Evolutionary conservation across 2,797 vertebrate species (phyloP).

Genomic region (Melanotaenia boesemani): DNA sequence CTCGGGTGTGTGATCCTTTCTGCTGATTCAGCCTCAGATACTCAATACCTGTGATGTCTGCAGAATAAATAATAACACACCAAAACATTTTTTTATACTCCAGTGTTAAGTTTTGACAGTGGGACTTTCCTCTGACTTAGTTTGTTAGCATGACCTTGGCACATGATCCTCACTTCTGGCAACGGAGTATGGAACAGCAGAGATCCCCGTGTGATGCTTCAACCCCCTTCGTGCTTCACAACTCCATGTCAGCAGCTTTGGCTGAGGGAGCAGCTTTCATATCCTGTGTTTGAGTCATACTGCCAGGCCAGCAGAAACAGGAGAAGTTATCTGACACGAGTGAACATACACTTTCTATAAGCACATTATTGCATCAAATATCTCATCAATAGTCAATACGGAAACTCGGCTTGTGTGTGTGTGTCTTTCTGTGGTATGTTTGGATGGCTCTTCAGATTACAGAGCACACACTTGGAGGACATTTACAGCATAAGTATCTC

Average conservation of each 20-base stretch:
- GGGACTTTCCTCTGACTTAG: slow-evolving; percentile 15
- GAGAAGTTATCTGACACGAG: slow-evolving; percentile 71
- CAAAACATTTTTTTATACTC: slow-evolving; percentile 26
- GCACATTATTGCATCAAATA: slow-evolving; percentile 60
- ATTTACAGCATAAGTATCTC: slow-evolving; percentile 8
- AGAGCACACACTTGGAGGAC: slow-evolving; percentile 4
- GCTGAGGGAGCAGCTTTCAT: slow-evolving; percentile 65
- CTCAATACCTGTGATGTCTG: slow-evolving; percentile 54
- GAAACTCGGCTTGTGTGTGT: slow-evolving; percentile 30
- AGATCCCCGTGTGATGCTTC: slow-evolving; percentile 55
- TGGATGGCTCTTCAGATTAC: slow-evolving; percentile 5
- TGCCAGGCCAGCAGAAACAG: slow-evolving; percentile 80
- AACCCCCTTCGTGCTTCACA: slow-evolving; percentile 23
- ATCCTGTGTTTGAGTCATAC: slow-evolving; percentile 71
- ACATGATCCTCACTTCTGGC: slow-evolving; percentile 50
- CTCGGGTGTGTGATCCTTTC: slow-evolving; percentile 36
- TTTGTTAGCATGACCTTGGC: slow-evolving; percentile 60
- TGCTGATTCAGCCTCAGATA: slow-evolving; percentile 67
- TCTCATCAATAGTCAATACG: slow-evolving; percentile 49
- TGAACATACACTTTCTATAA: slow-evolving; percentile 50
- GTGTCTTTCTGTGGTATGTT: slow-evolving; percentile 14
- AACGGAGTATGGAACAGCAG: slow-evolving; percentile 49
- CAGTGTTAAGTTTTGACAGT: slow-evolving; percentile 6
- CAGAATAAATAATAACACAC: slow-evolving; percentile 44
- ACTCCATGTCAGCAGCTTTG: slow-evolving; percentile 75